These are phyloP conservation scores for Schizaphis graminum DNA, from an alignment of 2,888 invertebrate genomes.

Conservation along the genomic window DNA sequence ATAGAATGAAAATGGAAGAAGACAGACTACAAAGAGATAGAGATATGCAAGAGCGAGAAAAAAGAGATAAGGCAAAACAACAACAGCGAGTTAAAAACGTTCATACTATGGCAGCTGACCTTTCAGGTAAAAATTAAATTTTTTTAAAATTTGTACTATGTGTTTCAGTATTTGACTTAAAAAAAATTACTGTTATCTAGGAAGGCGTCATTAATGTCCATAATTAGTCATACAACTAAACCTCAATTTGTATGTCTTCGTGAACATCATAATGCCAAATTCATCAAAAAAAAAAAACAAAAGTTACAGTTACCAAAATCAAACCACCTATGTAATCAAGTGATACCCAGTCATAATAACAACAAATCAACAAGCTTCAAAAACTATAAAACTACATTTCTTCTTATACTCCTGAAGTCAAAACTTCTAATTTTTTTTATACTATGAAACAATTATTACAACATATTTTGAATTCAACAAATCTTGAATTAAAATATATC, in stretches of 20 bases:
- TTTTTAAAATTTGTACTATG: constrained; percentile 19
- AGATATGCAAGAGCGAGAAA: constrained; percentile 70
- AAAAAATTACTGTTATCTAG: constrained; percentile 73
- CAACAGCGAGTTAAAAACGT: constrained; percentile 67
- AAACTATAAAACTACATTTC: not conserved
- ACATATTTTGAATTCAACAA: not conserved
- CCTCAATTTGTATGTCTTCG: constrained; percentile 46
- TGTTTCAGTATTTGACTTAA: constrained; percentile 65
- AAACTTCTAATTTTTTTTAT: not conserved
- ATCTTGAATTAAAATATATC: not conserved
- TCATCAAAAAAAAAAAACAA: constrained; percentile 54
- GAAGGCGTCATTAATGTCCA: constrained; percentile 75
- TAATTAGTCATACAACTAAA: constrained; percentile 32
- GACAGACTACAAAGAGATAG: constrained; percentile 76
- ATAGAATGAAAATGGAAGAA: constrained; percentile 79
- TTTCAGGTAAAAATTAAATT: constrained; percentile 66
- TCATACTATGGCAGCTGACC: constrained; percentile 67
- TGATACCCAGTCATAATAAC: constrained; percentile 24
- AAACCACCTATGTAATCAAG: constrained; percentile 48
- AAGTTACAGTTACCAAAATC: constrained; percentile 54
- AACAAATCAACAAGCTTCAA: constrained; percentile 1
- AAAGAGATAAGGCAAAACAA: constrained; percentile 68
- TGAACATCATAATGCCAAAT: constrained; percentile 51
- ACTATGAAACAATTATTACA: not conserved
- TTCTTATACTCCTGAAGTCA: not conserved